Percentiles rank a stretch among this genome's conserved stretches.
These are phyloP conservation scores for Gonatopus flavifemur DNA, from an alignment of 1,140 invertebrate species.

Conservation along the genomic window DNA sequence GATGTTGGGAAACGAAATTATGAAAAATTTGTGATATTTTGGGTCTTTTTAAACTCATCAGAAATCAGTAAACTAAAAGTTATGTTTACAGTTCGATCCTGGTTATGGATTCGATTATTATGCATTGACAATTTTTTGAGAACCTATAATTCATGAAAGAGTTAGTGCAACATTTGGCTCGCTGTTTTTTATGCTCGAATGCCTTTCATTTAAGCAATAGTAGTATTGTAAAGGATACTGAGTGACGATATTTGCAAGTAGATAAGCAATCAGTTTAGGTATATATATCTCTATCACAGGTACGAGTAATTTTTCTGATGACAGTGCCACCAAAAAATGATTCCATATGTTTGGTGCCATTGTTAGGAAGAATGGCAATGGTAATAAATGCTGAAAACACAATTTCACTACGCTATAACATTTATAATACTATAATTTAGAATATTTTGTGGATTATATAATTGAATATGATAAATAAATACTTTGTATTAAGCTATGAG, in stretches of 20 bases:
- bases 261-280: conserved; percentile 77
- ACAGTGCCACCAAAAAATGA: conserved; percentile 66
- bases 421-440: background rate
- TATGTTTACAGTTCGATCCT: no score
- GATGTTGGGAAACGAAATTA: no score
- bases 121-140: no score
- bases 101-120: no score
- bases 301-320: conserved; percentile 59
- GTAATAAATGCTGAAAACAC: conserved; percentile 75
- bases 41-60: no score
- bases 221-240: conserved; percentile 70
- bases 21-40: no score
- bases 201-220: conserved; percentile 4
- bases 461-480: background rate
- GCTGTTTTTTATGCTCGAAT: no score
- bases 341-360: conserved; percentile 74
- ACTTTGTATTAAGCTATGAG: background rate
- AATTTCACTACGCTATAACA: conserved; percentile 19
- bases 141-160: no score
- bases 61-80: no score
- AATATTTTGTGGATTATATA: background rate
- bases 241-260: conserved; percentile 85
- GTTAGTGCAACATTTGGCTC: no score
- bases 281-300: conserved; percentile 59
- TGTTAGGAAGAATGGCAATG: conserved; percentile 82